A percentile compares a stretch with the other conserved stretches of the same genome.
Conservation (phyloP, 2,113 vertebrate genomes). For the Lipophrys pholis region DNA sequence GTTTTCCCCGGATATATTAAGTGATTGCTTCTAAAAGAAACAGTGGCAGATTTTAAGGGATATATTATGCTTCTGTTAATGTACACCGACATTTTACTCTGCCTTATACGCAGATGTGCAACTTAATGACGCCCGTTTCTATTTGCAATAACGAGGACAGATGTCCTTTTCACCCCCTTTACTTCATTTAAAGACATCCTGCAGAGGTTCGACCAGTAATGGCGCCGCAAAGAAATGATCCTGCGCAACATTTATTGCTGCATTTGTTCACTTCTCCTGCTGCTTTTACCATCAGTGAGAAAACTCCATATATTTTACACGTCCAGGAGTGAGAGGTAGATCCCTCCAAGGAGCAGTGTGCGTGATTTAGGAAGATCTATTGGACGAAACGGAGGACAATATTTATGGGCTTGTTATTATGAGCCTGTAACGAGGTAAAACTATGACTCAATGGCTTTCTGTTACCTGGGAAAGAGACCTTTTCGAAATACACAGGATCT, state of each 20-base stretch:
- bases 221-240: not conserved
- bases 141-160: conserved; percentile 39
- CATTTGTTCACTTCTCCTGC: not conserved
- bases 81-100: conserved; percentile 60
- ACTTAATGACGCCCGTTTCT: conserved; percentile 20
- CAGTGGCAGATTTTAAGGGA: conserved; percentile 52
- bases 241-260: not conserved
- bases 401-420: no score
- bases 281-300: conserved; percentile 18
- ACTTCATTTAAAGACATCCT: conserved; percentile 2
- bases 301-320: conserved; percentile 10
- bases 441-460: no score
- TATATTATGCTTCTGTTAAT: conserved; percentile 61
- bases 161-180: conserved; percentile 2
- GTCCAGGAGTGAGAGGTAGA: not conserved
- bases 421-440: no score
- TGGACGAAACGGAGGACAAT: no score
- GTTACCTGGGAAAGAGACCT: no score
- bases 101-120: not conserved
- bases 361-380: no score
- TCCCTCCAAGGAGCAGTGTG: not conserved
- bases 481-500: no score
- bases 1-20: conserved; percentile 51
- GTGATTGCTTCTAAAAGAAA: conserved; percentile 63
- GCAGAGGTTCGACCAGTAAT: not conserved